Conservation (phyloP, 2,113 vertebrate species). For the Hemibagrus wyckioides region DNA sequence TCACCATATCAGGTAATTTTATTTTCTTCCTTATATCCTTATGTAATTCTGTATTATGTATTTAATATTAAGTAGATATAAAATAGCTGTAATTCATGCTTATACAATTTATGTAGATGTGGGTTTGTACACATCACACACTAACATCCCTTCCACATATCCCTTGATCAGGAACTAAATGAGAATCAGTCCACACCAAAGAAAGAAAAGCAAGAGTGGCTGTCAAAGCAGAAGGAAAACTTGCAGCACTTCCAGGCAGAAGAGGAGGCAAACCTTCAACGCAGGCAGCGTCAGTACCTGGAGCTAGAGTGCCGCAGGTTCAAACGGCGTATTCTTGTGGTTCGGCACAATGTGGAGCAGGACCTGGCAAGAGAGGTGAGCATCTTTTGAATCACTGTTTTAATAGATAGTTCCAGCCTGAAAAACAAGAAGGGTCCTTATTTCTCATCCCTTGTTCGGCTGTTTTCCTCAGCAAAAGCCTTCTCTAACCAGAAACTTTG, state of each 20-base stretch:
- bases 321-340: conserved; percentile 94
- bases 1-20: neutral
- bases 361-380: conserved; percentile 92
- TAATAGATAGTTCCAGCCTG: neutral
- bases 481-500: too few relatives aligned
- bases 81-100: neutral
- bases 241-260: conserved; percentile 98
- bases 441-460: neutral
- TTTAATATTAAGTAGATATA: neutral
- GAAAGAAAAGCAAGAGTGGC: conserved; percentile 99
- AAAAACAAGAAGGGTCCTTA: neutral
- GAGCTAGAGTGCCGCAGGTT: conserved; percentile 96
- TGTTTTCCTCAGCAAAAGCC: neutral
- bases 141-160: neutral
- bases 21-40: neutral
- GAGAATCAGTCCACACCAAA: conserved; percentile 99
- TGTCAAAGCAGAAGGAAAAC: conserved; percentile 98
- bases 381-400: neutral
- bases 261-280: conserved; percentile 93
- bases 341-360: conserved; percentile 92
- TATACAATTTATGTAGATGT: neutral
- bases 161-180: conserved; percentile 84
- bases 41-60: neutral
- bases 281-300: conserved; percentile 92
- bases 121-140: neutral